Evolutionary conservation across 2,888 invertebrate genomes (phyloP).

Genomic region (Pachycephus smyrnensis): DNA sequence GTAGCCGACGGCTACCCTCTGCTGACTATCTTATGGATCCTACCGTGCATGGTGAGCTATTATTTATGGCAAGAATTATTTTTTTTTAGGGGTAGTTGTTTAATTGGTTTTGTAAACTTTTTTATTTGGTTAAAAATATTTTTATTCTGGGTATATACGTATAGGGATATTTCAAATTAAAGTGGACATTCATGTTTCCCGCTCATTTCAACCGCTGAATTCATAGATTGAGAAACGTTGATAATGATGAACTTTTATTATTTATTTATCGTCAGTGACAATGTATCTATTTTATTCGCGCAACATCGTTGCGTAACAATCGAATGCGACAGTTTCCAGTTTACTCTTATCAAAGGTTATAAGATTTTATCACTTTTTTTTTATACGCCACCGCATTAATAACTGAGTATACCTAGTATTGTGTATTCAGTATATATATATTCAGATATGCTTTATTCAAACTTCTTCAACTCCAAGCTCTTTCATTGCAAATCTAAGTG

Average conservation of each 20-base stretch:
- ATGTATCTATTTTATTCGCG: neutral
- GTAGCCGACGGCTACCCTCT: constrained; percentile 42
- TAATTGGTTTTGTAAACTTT: neutral
- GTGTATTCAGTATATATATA: neutral
- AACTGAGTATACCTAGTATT: neutral
- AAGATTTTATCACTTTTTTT: neutral
- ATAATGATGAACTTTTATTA: neutral
- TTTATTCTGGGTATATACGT: neutral
- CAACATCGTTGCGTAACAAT: neutral
- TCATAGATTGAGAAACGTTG: neutral
- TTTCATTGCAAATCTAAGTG: neutral
- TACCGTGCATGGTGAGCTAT: constrained; percentile 56
- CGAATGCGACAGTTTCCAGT: neutral
- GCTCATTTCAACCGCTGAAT: neutral
- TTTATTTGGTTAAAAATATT: neutral
- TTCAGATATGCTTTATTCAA: neutral
- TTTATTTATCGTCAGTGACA: neutral
- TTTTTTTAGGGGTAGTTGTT: neutral
- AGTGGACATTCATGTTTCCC: neutral
- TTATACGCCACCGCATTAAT: neutral
- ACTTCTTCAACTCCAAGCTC: neutral
- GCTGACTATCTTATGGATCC: constrained; percentile 55
- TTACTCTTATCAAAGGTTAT: neutral
- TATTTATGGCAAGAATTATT: neutral
- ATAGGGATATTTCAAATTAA: neutral